These are phyloP conservation scores for Microcaecilia unicolor DNA, from an alignment of 2,797 vertebrate species.

Conservation along the genomic window DNA sequence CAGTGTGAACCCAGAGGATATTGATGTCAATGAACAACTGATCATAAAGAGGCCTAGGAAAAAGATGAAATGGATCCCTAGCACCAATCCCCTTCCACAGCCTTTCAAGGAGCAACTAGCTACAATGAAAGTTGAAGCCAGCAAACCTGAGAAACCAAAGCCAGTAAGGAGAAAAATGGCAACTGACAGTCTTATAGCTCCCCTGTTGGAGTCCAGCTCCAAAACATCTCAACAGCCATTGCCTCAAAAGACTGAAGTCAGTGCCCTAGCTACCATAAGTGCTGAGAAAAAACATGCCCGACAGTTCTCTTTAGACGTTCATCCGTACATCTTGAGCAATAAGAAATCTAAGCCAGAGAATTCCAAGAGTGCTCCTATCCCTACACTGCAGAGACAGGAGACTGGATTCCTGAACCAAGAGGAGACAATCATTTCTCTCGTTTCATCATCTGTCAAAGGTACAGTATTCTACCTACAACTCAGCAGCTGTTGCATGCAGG, in stretches of 20 bases:
- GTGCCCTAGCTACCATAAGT: conserved; percentile 14
- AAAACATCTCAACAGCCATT: conserved; percentile 74
- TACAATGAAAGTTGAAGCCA: conserved; percentile 80
- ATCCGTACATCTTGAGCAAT: conserved; percentile 85
- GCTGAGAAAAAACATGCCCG: conserved; percentile 82
- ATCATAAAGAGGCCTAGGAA: conserved; percentile 90
- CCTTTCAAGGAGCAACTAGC: conserved; percentile 89
- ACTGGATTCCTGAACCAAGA: conserved; percentile 76
- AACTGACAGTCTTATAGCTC: conserved; percentile 78
- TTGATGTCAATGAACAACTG: conserved; percentile 72
- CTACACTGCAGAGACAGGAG: conserved; percentile 74
- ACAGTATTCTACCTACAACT: conserved; percentile 11
- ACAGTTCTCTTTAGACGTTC: conserved; percentile 93
- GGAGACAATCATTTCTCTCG: conserved; percentile 72
- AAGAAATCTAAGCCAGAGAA: conserved; percentile 80
- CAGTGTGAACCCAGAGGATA: conserved; percentile 74
- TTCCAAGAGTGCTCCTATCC: conserved; percentile 56
- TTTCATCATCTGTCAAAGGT: conserved; percentile 77
- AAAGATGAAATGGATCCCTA: conserved; percentile 95
- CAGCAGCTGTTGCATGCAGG: no score
- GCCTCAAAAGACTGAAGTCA: conserved; percentile 52
- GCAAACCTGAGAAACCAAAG: conserved; percentile 88
- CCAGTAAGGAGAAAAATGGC: conserved; percentile 79
- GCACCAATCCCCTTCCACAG: conserved; percentile 87
- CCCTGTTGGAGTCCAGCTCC: conserved; percentile 68